phyloP scores from a whole-genome alignment of 2,113 vertebrate genomes.

The Ciconia stormi region DNA sequence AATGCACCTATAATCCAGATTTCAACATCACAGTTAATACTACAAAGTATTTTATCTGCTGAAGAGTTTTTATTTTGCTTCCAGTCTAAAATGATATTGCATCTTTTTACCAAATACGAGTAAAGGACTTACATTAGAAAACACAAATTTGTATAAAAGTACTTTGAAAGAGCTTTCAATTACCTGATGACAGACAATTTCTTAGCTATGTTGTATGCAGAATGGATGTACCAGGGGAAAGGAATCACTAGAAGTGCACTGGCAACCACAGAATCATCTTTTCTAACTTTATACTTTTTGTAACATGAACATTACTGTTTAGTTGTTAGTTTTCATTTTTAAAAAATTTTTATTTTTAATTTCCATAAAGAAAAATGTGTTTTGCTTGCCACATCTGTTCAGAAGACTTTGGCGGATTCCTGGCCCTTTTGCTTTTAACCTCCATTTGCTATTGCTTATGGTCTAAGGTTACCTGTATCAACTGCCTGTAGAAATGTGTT shows the following conservation, averaged over 20 bases:
- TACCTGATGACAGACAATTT: not conserved
- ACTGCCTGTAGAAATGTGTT: not conserved
- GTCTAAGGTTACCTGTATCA: not conserved
- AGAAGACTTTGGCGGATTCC: not conserved
- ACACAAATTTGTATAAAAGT: not conserved
- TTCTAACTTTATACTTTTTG: not conserved
- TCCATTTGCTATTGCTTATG: not conserved
- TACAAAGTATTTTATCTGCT: not conserved
- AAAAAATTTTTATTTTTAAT: not conserved
- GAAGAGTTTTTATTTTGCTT: not conserved
- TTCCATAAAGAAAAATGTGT: accelerated
- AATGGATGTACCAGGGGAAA: not conserved
- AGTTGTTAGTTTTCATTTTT: not conserved
- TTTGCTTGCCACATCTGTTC: not conserved
- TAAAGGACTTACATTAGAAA: not conserved
- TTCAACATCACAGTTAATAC: not conserved
- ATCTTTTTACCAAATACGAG: not conserved
- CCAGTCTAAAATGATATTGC: not conserved
- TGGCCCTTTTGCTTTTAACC: not conserved
- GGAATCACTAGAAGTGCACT: not conserved
- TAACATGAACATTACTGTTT: not conserved
- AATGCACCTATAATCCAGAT: not conserved
- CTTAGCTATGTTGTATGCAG: not conserved
- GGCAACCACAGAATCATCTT: not conserved
- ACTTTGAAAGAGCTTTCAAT: not conserved